Evolutionary conservation across 1,140 invertebrate genomes (phyloP), one percentile per base, ranked within the genome.

Genomic region (Belonocnema kinseyi): DNA sequence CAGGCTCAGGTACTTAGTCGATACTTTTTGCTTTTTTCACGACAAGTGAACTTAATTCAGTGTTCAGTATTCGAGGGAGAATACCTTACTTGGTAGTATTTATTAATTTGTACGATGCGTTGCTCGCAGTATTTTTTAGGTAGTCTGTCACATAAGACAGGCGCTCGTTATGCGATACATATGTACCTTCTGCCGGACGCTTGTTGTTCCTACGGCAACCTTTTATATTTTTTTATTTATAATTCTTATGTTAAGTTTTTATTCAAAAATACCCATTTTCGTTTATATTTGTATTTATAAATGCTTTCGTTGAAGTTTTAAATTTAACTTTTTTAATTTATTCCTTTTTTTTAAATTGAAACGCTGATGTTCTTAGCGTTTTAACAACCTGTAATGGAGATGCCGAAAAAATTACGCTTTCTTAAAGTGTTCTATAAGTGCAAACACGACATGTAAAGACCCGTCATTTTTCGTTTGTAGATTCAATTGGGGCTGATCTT

Each of bases 171-270:
- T 66, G 61, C 61, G 26, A 66, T 66, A 66, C 61, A 66, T 33
- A 40, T 66, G 61, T 66, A 66, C 61, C 61, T 66, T 66, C n/a
- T 66, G 61, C 16, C 61, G 61, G 33, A 66, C 61, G 61, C 61
- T 66, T 66, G 14, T n/a, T 66, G 61, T 66, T 66, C 61, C 61
- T n/a, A 66, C 16, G 61, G 61, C 61, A 66, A 66, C 14, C 14
- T 66, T 66, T 66, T 66, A 40, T 66, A 66, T 66, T 40, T 40
- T 46, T n/a, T 66, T 66, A 40, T 40, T 33, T 33, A 11, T 14
- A 40, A 46, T 13, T 33, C 2, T 66, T 66, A 17, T 17, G n/a
- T 54, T 5, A 17, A 7, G n/a, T 17, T 54, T 54, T 17, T 10
- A 54, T n/a, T 4, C 1, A 17, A 17, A 33, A 33, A 17, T 61